Percentiles rank a stretch among this genome's conserved stretches.
phyloP scores from a whole-genome alignment of 2,888 invertebrate species.

The Cryptocephalus moraei region DNA sequence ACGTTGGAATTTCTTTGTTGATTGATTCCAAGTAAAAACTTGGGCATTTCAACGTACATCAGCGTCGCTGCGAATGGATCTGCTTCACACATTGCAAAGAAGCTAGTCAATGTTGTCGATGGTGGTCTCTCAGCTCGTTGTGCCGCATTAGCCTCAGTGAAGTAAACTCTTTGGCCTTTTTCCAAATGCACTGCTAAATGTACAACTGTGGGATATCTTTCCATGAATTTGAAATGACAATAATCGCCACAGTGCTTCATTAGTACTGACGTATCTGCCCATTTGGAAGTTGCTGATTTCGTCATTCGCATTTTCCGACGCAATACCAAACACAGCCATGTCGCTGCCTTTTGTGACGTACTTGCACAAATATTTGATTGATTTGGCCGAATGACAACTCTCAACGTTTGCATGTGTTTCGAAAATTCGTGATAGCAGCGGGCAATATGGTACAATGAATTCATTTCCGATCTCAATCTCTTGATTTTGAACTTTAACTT shows the following conservation, averaged over 20 bases:
- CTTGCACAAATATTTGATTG: neutral
- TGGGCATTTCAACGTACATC: conserved; percentile 12
- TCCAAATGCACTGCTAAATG: conserved; percentile 11
- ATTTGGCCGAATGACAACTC: neutral
- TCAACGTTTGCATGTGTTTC: conserved; percentile 2
- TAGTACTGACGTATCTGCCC: neutral
- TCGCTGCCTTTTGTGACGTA: neutral
- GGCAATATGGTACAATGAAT: neutral
- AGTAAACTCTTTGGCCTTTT: conserved; percentile 15
- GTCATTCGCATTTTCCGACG: conserved; percentile 1
- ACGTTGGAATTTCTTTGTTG: conserved; percentile 2
- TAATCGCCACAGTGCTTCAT: conserved; percentile 23
- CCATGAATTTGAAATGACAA: conserved; percentile 18
- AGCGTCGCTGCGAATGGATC: conserved; percentile 13
- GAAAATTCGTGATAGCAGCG: neutral
- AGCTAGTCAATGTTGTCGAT: conserved; percentile 21
- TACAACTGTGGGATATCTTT: conserved; percentile 22
- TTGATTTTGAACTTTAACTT: neutral
- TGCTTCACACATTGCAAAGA: conserved; percentile 10
- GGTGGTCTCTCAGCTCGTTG: conserved; percentile 18
- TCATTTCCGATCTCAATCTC: conserved; percentile 1
- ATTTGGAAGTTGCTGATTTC: neutral
- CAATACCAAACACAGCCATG: conserved; percentile 1
- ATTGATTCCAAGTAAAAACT: conserved; percentile 14
- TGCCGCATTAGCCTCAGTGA: conserved; percentile 3